phyloP scores from a whole-genome alignment of 2,113 vertebrate genomes.

The Dasyurus viverrinus region DNA sequence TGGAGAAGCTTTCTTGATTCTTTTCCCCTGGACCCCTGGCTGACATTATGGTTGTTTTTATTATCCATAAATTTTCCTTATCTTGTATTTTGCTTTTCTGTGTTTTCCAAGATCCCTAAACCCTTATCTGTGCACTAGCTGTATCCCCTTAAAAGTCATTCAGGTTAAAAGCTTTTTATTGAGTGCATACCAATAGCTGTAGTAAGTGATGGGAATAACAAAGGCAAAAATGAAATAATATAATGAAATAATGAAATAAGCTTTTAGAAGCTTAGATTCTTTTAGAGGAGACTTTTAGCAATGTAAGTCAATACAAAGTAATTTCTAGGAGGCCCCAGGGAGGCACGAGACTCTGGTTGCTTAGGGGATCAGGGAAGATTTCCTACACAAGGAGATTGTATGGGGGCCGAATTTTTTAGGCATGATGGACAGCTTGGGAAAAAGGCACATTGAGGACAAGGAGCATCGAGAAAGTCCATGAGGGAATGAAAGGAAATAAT shows the following conservation, averaged over 20 bases:
- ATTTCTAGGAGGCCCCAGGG: background rate
- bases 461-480: background rate
- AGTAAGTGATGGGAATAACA: background rate
- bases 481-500: background rate
- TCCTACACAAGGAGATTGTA: background rate
- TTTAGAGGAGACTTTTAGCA: background rate
- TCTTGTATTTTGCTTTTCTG: too few relatives aligned
- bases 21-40: background rate
- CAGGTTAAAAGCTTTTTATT: too few relatives aligned
- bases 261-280: background rate
- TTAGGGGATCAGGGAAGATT: background rate
- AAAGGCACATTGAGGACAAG: background rate
- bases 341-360: background rate
- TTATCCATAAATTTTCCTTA: too few relatives aligned
- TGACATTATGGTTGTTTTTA: background rate
- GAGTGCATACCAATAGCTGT: background rate
- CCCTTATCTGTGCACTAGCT: background rate
- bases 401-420: background rate
- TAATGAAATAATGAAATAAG: too few relatives aligned
- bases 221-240: background rate
- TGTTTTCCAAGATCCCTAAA: background rate
- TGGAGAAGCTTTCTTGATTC: background rate
- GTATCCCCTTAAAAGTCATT: background rate
- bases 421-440: too few relatives aligned
- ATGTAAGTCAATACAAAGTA: background rate